A percentile compares a stretch with the other conserved stretches of the same genome.
Evolutionary conservation across 64 coral and sea anemone species (phyloP).

Genomic region (Dendrophyllia cribrosa): DNA sequence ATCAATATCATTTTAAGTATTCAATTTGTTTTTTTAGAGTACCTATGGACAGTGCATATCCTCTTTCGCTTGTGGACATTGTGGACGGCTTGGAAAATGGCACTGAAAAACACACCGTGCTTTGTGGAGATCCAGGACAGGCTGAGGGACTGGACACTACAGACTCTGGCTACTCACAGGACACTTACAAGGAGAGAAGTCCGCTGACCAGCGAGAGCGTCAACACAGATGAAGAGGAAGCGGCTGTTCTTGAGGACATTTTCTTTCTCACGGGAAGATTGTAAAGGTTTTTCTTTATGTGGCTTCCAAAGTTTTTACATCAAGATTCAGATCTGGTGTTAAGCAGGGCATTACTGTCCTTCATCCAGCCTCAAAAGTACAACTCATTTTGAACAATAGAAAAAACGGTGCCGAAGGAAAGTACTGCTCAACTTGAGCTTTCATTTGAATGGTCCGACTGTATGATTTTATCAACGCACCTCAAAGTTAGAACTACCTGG

Average conservation of each 20-base stretch:
- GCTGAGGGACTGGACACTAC: conserved; percentile 53
- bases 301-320: too few species aligned
- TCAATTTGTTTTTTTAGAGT: neutral
- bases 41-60: neutral
- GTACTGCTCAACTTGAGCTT: too few species aligned
- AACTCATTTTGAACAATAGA: too few species aligned
- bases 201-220: neutral
- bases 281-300: neutral
- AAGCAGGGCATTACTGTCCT: too few species aligned
- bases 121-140: neutral
- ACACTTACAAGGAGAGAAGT: conserved; percentile 16
- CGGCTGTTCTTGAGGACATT: conserved; percentile 67
- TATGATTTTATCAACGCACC: too few species aligned
- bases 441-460: too few species aligned
- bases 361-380: too few species aligned
- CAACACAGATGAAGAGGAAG: conserved; percentile 59
- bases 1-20: neutral
- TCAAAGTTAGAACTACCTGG: too few species aligned
- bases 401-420: too few species aligned
- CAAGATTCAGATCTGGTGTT: too few species aligned
- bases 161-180: conserved; percentile 71
- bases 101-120: neutral
- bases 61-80: conserved; percentile 23
- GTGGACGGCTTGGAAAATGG: conserved; percentile 5
- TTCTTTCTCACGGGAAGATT: conserved; percentile 47